These are phyloP conservation scores for Grus americana DNA, from an alignment of 2,113 vertebrate genomes.

Conservation along the genomic window DNA sequence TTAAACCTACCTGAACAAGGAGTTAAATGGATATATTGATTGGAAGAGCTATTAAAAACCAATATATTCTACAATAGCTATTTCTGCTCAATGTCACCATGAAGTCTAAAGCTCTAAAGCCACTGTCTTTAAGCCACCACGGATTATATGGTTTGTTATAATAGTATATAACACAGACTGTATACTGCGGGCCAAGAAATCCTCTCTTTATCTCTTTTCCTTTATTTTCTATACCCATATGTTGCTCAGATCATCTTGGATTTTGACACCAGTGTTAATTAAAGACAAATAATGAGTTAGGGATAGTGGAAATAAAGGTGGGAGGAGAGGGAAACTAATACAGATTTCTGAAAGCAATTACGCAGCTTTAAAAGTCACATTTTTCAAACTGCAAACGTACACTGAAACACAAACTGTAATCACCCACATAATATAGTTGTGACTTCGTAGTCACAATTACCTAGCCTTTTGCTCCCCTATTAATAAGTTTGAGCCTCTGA, in stretches of 20 bases:
- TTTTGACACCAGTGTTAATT: not conserved
- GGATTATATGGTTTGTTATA: not conserved
- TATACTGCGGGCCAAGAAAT: not conserved
- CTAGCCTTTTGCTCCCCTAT: not conserved
- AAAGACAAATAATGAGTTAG: not conserved
- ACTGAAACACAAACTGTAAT: not conserved
- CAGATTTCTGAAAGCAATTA: not conserved
- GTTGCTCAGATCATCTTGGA: not conserved
- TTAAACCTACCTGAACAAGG: not conserved
- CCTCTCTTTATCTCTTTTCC: not conserved
- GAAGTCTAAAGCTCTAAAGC: not conserved
- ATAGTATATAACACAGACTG: not conserved
- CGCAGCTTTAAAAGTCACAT: not conserved
- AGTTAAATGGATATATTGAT: not conserved
- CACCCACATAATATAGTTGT: not conserved
- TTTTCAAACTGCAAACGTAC: not conserved
- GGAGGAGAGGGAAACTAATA: fast-evolving
- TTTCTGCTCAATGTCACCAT: not conserved
- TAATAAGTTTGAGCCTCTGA: not conserved
- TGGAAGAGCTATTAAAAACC: not conserved
- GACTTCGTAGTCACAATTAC: not conserved
- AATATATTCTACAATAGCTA: not conserved
- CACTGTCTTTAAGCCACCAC: not conserved
- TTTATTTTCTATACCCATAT: not conserved
- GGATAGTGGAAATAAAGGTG: not conserved